A percentile compares a stretch with the other conserved stretches of the same genome.
These are phyloP conservation scores for Chinchilla lanigera DNA, from an alignment of 2,113 vertebrate species.

Conservation along the genomic window DNA sequence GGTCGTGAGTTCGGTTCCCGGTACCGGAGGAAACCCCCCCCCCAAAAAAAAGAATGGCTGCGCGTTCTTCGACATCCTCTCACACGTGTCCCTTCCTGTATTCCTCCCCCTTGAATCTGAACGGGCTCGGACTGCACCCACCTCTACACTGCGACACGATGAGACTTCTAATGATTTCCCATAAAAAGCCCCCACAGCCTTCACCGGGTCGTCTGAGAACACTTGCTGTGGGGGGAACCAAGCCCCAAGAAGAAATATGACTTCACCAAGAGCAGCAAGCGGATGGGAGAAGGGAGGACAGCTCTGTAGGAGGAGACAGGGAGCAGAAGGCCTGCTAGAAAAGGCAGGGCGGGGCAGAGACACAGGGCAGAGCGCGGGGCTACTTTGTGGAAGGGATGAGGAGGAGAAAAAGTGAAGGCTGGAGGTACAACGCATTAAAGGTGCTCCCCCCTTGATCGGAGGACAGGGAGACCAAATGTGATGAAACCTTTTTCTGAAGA, in stretches of 20 bases:
- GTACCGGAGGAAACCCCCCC: no score
- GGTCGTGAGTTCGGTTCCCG: no score
- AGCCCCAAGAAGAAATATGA: not conserved
- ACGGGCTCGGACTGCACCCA: not conserved
- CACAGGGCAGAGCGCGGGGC: not conserved
- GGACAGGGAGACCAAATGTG: not conserved
- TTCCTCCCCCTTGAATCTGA: not conserved
- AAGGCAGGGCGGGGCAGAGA: not conserved
- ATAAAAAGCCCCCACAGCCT: not conserved
- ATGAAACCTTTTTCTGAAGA: not conserved
- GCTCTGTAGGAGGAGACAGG: not conserved
- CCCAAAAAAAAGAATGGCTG: no score
- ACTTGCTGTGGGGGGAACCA: not conserved
- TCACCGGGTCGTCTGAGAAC: not conserved
- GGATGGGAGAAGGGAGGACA: not conserved
- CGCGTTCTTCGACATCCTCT: not conserved
- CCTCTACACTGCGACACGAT: not conserved
- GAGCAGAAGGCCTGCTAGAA: not conserved
- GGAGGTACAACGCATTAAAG: not conserved
- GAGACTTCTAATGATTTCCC: not conserved
- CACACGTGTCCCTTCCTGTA: no score
- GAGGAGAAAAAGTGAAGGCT: not conserved
- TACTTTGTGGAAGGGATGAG: not conserved
- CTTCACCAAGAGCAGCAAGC: no score
- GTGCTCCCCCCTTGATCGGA: not conserved